These are phyloP conservation scores for Hycleus phaleratus DNA, from an alignment of 1,140 invertebrate species.

Conservation along the genomic window DNA sequence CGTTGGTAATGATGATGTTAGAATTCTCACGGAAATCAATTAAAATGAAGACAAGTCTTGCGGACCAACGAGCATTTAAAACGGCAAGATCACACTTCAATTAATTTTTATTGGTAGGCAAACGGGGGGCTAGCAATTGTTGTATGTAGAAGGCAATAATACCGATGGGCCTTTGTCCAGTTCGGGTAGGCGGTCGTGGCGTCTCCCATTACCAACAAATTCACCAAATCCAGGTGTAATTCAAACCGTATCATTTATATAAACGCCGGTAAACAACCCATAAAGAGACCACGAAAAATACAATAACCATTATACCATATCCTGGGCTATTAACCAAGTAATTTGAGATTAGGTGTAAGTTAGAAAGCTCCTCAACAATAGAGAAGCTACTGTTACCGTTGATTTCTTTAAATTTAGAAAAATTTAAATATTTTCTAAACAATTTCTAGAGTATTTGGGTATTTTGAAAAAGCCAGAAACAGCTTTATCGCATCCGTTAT, in stretches of 20 bases:
- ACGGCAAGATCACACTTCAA: constrained; percentile 21
- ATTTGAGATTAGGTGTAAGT: constrained; percentile 34
- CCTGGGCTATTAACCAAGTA: constrained; percentile 30
- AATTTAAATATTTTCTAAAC: too few species aligned
- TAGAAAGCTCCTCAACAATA: constrained; percentile 5
- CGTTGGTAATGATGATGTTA: background rate
- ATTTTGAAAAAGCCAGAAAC: too few species aligned
- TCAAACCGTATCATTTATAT: background rate
- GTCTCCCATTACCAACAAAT: too few species aligned
- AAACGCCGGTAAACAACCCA: constrained; percentile 19
- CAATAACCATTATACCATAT: constrained; percentile 25
- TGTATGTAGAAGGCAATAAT: background rate
- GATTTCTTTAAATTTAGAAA: too few species aligned
- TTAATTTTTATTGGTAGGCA: constrained; percentile 7
- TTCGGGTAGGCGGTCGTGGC: too few species aligned
- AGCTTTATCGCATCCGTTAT: too few species aligned
- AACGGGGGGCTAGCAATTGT: background rate
- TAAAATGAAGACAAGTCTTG: background rate
- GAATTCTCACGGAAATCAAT: constrained; percentile 13
- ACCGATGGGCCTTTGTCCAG: too few species aligned
- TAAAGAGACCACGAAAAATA: constrained; percentile 17
- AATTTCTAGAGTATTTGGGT: too few species aligned
- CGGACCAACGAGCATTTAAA: constrained; percentile 14
- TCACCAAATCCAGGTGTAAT: background rate
- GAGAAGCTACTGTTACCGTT: background rate